phyloP scores from a whole-genome alignment of 2,888 invertebrate species.

The Ichneumoninae sp. region DNA sequence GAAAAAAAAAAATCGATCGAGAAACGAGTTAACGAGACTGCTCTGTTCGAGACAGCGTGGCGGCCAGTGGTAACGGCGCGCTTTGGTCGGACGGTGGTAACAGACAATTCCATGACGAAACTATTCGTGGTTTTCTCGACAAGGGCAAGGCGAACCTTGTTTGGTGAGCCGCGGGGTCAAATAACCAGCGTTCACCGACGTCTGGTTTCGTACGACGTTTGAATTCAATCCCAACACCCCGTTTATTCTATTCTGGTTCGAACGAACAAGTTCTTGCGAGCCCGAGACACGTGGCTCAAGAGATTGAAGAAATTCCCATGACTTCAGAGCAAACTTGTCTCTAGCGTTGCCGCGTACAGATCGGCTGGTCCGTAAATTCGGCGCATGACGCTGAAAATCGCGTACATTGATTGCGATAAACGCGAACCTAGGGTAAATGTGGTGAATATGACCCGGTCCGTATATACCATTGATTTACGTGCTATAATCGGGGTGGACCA shows the following conservation, averaged over 20 bases:
- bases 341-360: background rate
- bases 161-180: conserved; percentile 26
- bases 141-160: conserved; percentile 19
- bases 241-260: conserved; percentile 47
- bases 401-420: conserved; percentile 14
- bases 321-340: background rate
- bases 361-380: background rate
- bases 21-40: conserved; percentile 49
- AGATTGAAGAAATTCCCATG: conserved; percentile 39
- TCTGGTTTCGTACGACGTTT: conserved; percentile 29
- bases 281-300: conserved; percentile 16
- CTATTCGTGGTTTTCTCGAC: conserved; percentile 39
- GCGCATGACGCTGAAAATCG: background rate
- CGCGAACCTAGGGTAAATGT: background rate
- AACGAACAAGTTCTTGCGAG: conserved; percentile 16
- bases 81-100: conserved; percentile 56
- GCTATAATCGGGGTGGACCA: no score
- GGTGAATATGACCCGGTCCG: no score
- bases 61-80: conserved; percentile 59
- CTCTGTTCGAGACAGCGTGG: conserved; percentile 42
- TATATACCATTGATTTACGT: no score
- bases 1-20: conserved; percentile 44
- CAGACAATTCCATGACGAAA: conserved; percentile 47
- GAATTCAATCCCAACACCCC: conserved; percentile 20
- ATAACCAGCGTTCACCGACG: conserved; percentile 57